phyloP scores from a whole-genome alignment of 2,113 vertebrate genomes.

The Chamaetylas fuelleborni region DNA sequence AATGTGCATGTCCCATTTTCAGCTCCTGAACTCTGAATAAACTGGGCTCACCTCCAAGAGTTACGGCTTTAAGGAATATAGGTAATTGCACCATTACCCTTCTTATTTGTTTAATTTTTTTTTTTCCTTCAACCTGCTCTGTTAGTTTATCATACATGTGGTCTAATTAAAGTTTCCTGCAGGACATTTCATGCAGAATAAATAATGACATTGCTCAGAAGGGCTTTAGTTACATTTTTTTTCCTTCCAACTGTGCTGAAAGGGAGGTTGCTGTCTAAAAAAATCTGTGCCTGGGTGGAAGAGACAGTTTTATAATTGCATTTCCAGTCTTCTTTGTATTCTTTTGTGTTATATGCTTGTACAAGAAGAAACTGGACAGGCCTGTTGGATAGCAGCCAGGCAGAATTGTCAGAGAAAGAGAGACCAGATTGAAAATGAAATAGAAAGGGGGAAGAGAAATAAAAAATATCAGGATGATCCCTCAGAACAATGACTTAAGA shows the following conservation, averaged over 20 bases:
- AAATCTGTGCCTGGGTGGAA: conserved; percentile 44
- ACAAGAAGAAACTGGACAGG: conserved; percentile 63
- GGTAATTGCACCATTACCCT: conserved; percentile 69
- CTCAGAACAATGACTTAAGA: conserved; percentile 38
- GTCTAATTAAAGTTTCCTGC: conserved; percentile 59
- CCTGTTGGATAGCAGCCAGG: conserved; percentile 62
- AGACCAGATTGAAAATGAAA: conserved; percentile 49
- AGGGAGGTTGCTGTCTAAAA: conserved; percentile 49
- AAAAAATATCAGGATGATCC: conserved; percentile 39
- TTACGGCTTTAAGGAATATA: conserved; percentile 66
- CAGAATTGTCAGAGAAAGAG: conserved; percentile 51
- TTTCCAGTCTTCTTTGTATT: conserved; percentile 69
- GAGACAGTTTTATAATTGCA: conserved; percentile 72
- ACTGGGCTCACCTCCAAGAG: conserved; percentile 37
- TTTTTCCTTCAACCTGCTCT: background rate
- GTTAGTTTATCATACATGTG: conserved; percentile 49
- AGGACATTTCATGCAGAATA: conserved; percentile 49
- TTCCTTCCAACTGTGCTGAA: conserved; percentile 45
- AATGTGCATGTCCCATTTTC: conserved; percentile 70
- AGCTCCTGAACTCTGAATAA: conserved; percentile 63
- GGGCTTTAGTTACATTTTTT: background rate
- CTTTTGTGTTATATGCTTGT: conserved; percentile 67
- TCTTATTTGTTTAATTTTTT: conserved; percentile 20
- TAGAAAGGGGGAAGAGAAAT: conserved; percentile 19
- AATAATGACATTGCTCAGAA: conserved; percentile 41